Base-by-base conservation (phyloP, 2,113 vertebrate genomes). In the Aspidoscelis tigris region DNA sequence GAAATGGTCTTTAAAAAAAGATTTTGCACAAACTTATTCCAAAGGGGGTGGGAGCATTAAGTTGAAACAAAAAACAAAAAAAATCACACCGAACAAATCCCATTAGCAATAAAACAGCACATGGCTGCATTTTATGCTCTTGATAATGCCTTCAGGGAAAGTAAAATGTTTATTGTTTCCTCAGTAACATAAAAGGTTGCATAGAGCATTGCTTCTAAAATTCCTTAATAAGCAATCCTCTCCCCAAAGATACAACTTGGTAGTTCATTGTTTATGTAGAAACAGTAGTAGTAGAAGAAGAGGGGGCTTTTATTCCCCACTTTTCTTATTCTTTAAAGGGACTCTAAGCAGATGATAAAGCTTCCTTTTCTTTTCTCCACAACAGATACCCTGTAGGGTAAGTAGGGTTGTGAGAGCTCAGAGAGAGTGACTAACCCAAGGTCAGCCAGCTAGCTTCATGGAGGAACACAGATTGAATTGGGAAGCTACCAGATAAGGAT, bases 121-220 rank as follows among this genome's bases (percentile, higher is more conserved):
- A 81, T 80, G 79, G 82, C 82, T 0, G 0, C 43, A 2, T 87
- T 81, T 92, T 78, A 66, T 91, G 58, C 81, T 89, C 86, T 78
- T 69, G 69, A 81, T 87, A 68, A 6, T 88, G 76, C 68, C 70
- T 68, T 84, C 84, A 68, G 50, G 83, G 78, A 86, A 87, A 92
- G 90, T 93, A 91, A 95, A 92, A 84, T 83, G 80, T 86, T 81
- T 93, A 4, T 71, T 55, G 1, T 91, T 93, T 90, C 89, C 26
- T 0, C 82, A 78, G 4, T 79, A 76, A 81, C 68, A 86, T 68
- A 50, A 90, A 93, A 80, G 77, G 72, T n/a, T 78, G 50, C 88
- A 41, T 79, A 90, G 87, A 73, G 5, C 41, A 64, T 78, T n/a
- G 1, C 61, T 87, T 75, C 82, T 81, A 26, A 88, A 44, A 22